phyloP scores from a whole-genome alignment of 2,797 vertebrate genomes.

The Pelochelys cantorii region DNA sequence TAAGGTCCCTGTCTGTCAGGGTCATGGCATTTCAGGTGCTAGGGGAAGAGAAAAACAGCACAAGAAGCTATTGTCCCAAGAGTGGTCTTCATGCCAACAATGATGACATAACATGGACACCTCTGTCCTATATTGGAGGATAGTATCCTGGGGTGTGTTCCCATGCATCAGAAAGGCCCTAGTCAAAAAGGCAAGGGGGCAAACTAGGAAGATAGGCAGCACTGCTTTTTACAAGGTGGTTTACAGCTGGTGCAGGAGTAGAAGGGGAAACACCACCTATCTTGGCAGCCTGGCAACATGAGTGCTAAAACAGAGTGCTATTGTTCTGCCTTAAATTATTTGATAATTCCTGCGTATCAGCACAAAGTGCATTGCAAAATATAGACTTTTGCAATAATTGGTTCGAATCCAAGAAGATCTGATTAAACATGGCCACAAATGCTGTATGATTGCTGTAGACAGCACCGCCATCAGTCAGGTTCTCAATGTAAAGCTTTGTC shows the following conservation, averaged over 20 bases:
- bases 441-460: neutral
- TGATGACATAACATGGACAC: neutral
- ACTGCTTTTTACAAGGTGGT: neutral
- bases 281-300: neutral
- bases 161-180: neutral
- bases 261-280: neutral
- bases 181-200: neutral
- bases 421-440: neutral
- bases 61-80: neutral
- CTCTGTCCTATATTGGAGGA: neutral
- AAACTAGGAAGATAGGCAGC: neutral
- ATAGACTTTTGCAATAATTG: neutral
- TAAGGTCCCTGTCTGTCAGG: neutral
- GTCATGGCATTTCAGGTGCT: neutral
- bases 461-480: neutral
- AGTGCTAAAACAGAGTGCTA: neutral
- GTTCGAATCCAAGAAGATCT: neutral
- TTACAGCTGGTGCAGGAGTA: neutral
- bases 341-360: neutral
- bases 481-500: neutral
- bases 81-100: neutral
- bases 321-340: neutral
- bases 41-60: neutral
- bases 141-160: neutral
- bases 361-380: neutral